Evolutionary conservation across 1,140 invertebrate genomes (phyloP), one percentile per base, ranked within the genome.

Genomic region (Delia radicum): DNA sequence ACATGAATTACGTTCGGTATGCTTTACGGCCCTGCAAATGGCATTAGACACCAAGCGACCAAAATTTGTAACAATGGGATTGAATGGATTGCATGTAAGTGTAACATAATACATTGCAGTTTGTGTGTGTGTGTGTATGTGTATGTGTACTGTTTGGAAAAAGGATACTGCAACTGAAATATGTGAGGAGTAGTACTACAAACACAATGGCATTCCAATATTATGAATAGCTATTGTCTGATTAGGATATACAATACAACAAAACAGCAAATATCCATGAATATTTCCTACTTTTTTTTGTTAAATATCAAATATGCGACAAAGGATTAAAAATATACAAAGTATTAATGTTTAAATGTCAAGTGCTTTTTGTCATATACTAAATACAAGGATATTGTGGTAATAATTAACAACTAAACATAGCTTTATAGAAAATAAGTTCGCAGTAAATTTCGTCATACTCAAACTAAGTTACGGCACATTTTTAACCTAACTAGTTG

Each of bases 31-130:
- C 8, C 88, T 97, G 79, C 94, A 95, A 87, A 87, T 94, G 79
- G 93, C 95, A n/a, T 85, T 98, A 72, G 95, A 97, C 87, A 95
- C 92, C 62, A 95, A 94, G 86, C 90, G 92, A 78, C 94, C 92
- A 80, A 95, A 95, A 87, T 91, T 97, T 75, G 91, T 95, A 62
- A 89, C 91, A 27, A 91, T 93, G 85, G 94, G 94, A 33, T 87
- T 97, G 18, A 92, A 91, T 83, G 96, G 95, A 77, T 92, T 96
- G 81, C 94, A 95, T 87, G 94, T 96, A 88, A 88, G 91, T 89
- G 69, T 69, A 29, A 21, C 48, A 24, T 2, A 55, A n/a, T 7
- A 12, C 33, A 10, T 12, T 4, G 33, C 33, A 33, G 33, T 33
- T 33, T 12, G n/a, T n/a, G n/a, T n/a, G n/a, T n/a, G n/a, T n/a